Conservation (phyloP, 2,113 vertebrate species). For the Aythya baeri region DNA sequence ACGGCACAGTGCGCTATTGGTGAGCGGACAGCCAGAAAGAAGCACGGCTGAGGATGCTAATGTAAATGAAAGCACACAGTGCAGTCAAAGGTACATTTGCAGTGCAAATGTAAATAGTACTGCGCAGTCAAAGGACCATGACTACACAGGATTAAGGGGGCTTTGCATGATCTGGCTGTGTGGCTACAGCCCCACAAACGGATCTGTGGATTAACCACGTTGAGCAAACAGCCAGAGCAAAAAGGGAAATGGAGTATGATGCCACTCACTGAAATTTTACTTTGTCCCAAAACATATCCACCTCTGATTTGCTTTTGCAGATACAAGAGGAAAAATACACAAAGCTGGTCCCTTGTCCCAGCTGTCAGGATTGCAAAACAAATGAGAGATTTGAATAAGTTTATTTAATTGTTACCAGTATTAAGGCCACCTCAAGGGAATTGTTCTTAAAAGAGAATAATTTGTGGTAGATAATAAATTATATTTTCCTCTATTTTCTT, state of each 20-base stretch:
- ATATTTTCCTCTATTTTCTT: neutral
- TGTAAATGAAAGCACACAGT: rapidly evolving
- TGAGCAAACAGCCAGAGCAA: neutral
- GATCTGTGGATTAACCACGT: neutral
- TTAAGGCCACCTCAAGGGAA: slow-evolving; percentile 12
- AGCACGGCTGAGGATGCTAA: rapidly evolving
- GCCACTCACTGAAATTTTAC: neutral
- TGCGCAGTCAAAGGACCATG: neutral
- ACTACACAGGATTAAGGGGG: neutral
- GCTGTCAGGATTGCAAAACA: neutral
- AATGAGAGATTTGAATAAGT: slow-evolving; percentile 21
- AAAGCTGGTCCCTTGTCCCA: slow-evolving; percentile 1
- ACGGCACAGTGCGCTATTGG: rapidly evolving
- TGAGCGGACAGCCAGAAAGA: neutral
- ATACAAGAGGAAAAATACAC: neutral
- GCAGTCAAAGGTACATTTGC: neutral
- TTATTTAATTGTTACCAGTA: slow-evolving; percentile 28
- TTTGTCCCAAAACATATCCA: neutral
- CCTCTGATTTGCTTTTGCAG: neutral
- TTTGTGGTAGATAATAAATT: slow-evolving; percentile 16
- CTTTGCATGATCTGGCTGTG: neutral
- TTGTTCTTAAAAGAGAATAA: neutral
- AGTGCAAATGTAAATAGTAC: neutral
- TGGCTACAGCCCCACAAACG: neutral
- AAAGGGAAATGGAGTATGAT: neutral